Percentiles rank a stretch among this genome's conserved stretches.
Conservation (phyloP, 2,113 vertebrate species). For the Orycteropus afer region DNA sequence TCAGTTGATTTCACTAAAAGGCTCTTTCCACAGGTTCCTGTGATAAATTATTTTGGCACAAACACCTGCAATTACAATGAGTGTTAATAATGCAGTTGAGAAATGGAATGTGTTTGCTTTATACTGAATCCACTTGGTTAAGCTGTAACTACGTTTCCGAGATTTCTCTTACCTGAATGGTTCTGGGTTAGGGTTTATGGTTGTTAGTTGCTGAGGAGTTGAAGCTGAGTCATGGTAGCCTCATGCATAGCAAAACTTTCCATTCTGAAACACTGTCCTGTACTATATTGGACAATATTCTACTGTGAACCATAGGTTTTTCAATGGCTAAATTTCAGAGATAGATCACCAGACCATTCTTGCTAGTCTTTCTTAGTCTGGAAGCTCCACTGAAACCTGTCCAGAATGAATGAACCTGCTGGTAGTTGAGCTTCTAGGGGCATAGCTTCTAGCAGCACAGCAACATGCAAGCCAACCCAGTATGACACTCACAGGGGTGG, state of each 20-base stretch:
- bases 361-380: not conserved
- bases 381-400: not conserved
- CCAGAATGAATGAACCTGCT: not conserved
- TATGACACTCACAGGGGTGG: not conserved
- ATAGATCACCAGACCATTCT: not conserved
- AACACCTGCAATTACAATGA: not conserved
- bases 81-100: not conserved
- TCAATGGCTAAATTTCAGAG: not conserved
- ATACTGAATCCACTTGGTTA: not conserved
- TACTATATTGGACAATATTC: not conserved
- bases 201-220: not conserved
- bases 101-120: not conserved
- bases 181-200: not conserved
- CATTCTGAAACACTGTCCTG: not conserved
- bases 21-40: not conserved
- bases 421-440: not conserved
- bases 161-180: not conserved
- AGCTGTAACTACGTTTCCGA: not conserved
- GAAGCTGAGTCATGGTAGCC: not conserved
- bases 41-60: not conserved
- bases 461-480: not conserved
- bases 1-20: not conserved
- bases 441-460: not conserved
- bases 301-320: not conserved
- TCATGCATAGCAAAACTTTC: not conserved